A percentile compares a stretch with the other conserved stretches of the same genome.
phyloP scores from a whole-genome alignment of 2,888 invertebrate species.

The Amblyteles armatorius region DNA sequence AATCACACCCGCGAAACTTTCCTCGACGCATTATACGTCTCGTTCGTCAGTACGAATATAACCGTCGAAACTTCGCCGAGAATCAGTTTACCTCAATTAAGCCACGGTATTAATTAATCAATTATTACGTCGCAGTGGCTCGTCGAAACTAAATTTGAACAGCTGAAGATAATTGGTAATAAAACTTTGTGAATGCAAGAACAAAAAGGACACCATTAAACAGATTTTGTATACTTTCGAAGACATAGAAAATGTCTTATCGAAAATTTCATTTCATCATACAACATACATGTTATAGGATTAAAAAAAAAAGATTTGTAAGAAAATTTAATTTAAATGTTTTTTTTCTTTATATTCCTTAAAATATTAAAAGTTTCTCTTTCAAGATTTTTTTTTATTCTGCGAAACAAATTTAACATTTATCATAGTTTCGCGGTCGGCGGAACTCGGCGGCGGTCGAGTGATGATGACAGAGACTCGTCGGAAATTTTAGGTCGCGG shows the following conservation, averaged over 20 bases:
- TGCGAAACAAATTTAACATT: not conserved
- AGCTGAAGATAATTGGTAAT: not conserved
- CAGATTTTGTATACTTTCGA: not conserved
- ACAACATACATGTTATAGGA: too few relatives aligned
- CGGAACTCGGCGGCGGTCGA: not conserved
- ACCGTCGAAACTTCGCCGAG: constrained; percentile 9
- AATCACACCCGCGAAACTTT: not conserved
- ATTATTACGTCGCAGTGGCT: not conserved
- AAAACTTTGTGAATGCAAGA: not conserved
- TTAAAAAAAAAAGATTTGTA: too few relatives aligned
- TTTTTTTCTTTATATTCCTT: too few relatives aligned
- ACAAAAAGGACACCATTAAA: not conserved
- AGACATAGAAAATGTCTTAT: too few relatives aligned
- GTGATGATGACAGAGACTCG: not conserved
- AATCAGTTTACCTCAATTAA: constrained; percentile 21
- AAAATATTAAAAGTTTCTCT: not conserved
- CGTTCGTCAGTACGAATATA: constrained; percentile 6
- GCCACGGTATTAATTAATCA: not conserved
- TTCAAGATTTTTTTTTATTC: not conserved
- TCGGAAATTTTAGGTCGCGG: constrained; percentile 24
- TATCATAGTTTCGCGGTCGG: constrained; percentile 19
- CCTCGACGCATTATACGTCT: constrained; percentile 5
- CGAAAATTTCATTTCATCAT: not conserved
- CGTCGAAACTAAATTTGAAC: not conserved
- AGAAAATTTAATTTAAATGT: too few relatives aligned